Conservation (phyloP, 1,140 invertebrate genomes). For the Pinna nobilis region DNA sequence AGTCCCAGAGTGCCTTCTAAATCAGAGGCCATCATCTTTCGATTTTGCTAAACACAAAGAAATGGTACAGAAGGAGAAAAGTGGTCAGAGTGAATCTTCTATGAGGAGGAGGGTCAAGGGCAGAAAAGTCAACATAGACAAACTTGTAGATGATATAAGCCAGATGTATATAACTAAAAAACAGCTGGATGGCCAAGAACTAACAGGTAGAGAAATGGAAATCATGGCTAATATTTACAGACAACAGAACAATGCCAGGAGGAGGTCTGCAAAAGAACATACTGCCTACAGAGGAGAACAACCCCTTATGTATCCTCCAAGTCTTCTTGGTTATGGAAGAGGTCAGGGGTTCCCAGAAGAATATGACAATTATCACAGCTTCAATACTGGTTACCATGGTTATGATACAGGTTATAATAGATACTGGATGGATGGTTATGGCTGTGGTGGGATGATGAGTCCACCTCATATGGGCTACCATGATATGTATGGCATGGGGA, state of each 20-base stretch:
- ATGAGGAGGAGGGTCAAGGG: background rate
- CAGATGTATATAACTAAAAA: constrained; percentile 32
- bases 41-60: constrained; percentile 38
- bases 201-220: background rate
- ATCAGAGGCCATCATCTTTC: constrained; percentile 15
- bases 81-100: constrained; percentile 4
- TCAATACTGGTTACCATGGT: background rate
- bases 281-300: background rate
- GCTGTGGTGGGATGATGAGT: background rate
- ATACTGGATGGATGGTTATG: background rate
- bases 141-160: constrained; percentile 36
- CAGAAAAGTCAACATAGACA: constrained; percentile 18
- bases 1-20: constrained; percentile 22
- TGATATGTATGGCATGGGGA: background rate
- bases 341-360: constrained; percentile 2
- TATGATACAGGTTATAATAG: constrained; percentile 5
- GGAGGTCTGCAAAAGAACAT: background rate
- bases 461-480: background rate
- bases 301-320: background rate
- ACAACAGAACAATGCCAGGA: background rate
- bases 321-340: background rate
- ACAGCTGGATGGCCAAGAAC: background rate
- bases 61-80: constrained; percentile 38
- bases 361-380: background rate
- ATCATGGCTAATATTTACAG: background rate